Base-by-base conservation (phyloP, 2,888 invertebrate species). In the Clusia tigrina region DNA sequence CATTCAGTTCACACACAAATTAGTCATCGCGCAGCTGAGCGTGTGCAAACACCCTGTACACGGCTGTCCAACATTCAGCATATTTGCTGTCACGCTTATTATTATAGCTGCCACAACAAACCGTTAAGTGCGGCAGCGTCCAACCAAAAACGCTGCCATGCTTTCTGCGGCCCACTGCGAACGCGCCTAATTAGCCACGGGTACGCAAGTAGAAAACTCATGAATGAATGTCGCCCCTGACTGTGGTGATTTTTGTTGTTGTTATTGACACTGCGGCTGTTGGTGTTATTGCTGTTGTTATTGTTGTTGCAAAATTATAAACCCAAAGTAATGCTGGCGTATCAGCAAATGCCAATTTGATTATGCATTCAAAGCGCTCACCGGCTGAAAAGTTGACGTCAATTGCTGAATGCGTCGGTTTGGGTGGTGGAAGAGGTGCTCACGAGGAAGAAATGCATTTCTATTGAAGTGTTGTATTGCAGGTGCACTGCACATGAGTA, bases 221-320 rank as follows among this genome's bases (percentile, higher is more conserved):
- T 58, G 51, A 51, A 58, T 51, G 58, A 58, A 58, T 51, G 51
- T 58, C 51, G 37, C 32, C 48, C n/a, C n/a, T n/a, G n/a, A 32
- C 32, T 32, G 48, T 15, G 9, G 42, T 42, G 3, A n/a, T 54
- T 59, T 54, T 54, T 65, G 57, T 54, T 60, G 22, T 54, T 25
- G 48, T 54, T 32, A 26, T 23, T 60, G 53, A 52, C 57, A 42
- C 25, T 51, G 42, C 64, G 63, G 42, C 46, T 58, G 58, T 63
- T 60, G 48, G n/a, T n/a, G n/a, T n/a, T n/a, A n/a, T 62, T 60
- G 54, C 42, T 57, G 17, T 32, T 54, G 54, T 58, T 58, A 56
- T 48, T 18, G 51, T 62, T n/a, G n/a, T 42, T 42, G 42, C 22
- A 48, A 48, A 48, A 48, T 48, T 48, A 48, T 48, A 20, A 48